phyloP scores from a whole-genome alignment of 2,113 vertebrate species.

The Colinus virginianus region DNA sequence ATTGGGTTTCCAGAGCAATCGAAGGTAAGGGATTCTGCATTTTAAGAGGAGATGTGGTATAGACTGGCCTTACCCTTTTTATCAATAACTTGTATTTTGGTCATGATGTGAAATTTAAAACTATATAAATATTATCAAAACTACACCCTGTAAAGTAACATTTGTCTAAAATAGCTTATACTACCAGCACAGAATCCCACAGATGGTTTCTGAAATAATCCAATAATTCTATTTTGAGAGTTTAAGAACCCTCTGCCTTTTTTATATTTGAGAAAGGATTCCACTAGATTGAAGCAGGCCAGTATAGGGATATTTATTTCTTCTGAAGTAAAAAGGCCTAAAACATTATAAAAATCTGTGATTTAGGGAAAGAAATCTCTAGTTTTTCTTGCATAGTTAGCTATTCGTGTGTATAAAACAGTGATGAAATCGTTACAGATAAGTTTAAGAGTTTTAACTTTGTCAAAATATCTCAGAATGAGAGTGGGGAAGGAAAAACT shows the following conservation, averaged over 20 bases:
- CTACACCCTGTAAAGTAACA: slow-evolving; percentile 20
- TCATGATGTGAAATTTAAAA: not conserved
- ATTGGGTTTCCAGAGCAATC: slow-evolving; percentile 99
- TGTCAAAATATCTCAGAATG: not conserved
- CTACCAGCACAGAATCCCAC: not conserved
- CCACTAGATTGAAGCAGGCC: not conserved
- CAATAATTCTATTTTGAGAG: not conserved
- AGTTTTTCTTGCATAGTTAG: not conserved
- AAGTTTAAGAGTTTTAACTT: not conserved
- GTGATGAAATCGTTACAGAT: not conserved
- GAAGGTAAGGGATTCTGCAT: slow-evolving; percentile 85
- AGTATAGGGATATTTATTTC: slow-evolving; percentile 24
- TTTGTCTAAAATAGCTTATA: slow-evolving; percentile 43
- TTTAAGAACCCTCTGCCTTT: not conserved
- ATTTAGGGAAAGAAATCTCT: not conserved
- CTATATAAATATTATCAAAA: slow-evolving; percentile 24
- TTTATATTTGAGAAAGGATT: slow-evolving; percentile 34
- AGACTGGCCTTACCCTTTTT: slow-evolving; percentile 43
- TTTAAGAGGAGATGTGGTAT: slow-evolving; percentile 30
- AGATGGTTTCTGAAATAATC: not conserved
- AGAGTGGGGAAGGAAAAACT: not conserved
- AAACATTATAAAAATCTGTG: not conserved
- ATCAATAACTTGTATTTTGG: slow-evolving; percentile 38
- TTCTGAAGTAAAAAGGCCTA: slow-evolving; percentile 24
- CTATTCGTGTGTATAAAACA: not conserved